Percentiles rank a stretch among this genome's conserved stretches.
Evolutionary conservation across 1,140 invertebrate genomes (phyloP).

Genomic region (Panagrolaimus sp.): DNA sequence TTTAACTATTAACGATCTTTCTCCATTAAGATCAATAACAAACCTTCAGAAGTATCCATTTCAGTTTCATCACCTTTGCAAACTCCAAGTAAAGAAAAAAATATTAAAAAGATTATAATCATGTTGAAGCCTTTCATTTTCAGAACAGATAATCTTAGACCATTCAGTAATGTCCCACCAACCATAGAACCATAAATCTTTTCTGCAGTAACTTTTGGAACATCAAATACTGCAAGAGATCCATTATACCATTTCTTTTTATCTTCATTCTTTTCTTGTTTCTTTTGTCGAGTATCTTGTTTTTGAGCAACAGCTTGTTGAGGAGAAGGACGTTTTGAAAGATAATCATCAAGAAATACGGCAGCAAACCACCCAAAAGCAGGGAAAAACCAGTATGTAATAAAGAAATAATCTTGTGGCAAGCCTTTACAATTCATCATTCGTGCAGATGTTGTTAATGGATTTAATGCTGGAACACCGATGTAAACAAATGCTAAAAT

Average conservation of each 20-base stretch:
- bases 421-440: constrained; percentile 9
- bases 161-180: no score
- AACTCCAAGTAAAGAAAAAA: no score
- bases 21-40: no score
- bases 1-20: no score
- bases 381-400: neutral
- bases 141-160: no score
- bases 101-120: no score
- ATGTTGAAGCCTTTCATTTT: no score
- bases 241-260: neutral
- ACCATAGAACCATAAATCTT: neutral
- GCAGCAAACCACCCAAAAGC: neutral
- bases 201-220: neutral
- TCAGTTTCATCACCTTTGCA: no score
- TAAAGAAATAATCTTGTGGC: neutral
- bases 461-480: neutral
- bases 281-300: neutral
- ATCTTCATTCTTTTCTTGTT: neutral
- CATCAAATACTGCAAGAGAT: neutral
- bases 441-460: neutral
- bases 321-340: neutral
- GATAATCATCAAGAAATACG: neutral
- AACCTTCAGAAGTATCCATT: no score
- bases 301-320: neutral
- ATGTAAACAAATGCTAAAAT: constrained; percentile 8